These are phyloP conservation scores for Sebastes taczanowskii DNA, from an alignment of 2,797 vertebrate genomes.

Conservation along the genomic window DNA sequence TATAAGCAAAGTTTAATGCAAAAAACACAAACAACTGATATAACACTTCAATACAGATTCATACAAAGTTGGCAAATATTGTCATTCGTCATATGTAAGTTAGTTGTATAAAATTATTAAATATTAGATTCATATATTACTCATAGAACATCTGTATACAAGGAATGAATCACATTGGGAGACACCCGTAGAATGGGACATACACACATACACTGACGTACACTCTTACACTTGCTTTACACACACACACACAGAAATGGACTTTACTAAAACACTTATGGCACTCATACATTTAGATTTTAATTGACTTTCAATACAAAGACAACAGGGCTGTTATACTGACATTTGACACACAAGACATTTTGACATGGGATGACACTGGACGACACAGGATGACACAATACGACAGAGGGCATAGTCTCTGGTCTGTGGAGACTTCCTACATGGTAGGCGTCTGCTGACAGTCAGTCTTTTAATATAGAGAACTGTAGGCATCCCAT, in stretches of 20 bases:
- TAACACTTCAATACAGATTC: constrained; percentile 80
- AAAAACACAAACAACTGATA: constrained; percentile 80
- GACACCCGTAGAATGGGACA: constrained; percentile 82
- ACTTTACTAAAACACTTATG: constrained; percentile 36
- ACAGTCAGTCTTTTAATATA: constrained; percentile 68
- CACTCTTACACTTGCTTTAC: not conserved
- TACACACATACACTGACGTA: not conserved
- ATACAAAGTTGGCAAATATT: constrained; percentile 83
- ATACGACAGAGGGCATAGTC: constrained; percentile 53
- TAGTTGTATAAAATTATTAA: constrained; percentile 91
- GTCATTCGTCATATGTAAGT: constrained; percentile 84
- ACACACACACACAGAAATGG: constrained; percentile 5
- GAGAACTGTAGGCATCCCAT: constrained; percentile 76
- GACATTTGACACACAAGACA: constrained; percentile 62
- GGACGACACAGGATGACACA: constrained; percentile 45
- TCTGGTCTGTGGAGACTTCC: constrained; percentile 75
- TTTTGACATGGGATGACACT: constrained; percentile 61
- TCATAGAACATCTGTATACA: constrained; percentile 88
- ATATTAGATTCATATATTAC: constrained; percentile 91
- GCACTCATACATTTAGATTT: constrained; percentile 56
- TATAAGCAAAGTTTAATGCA: constrained; percentile 84
- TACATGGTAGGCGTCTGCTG: constrained; percentile 82
- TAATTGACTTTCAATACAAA: constrained; percentile 62
- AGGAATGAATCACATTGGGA: constrained; percentile 83
- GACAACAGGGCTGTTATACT: constrained; percentile 61